Evolutionary conservation across 2,888 invertebrate species (phyloP).

Genomic region (Lampropteryx suffumata): DNA sequence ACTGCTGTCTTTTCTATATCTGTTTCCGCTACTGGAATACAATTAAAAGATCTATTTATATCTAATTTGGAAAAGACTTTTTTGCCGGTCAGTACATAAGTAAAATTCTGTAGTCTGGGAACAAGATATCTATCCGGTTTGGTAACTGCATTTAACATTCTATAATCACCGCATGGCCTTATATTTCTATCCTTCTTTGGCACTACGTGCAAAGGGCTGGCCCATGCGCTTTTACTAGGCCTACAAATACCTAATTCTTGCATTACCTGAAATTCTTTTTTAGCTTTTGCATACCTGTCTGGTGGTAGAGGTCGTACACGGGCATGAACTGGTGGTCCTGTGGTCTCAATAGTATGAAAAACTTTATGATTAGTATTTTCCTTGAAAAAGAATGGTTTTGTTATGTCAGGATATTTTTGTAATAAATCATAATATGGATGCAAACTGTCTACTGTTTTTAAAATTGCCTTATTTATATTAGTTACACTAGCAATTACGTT

Average conservation of each 20-base stretch:
- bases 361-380: constrained; percentile 13
- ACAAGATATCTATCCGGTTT: constrained; percentile 16
- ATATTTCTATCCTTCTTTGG: constrained; percentile 7
- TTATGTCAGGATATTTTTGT: constrained; percentile 16
- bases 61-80: constrained; percentile 4
- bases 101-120: constrained; percentile 17
- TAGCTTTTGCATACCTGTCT: constrained; percentile 10
- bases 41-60: constrained; percentile 17
- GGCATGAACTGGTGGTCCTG: constrained; percentile 21
- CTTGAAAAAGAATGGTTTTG: constrained; percentile 19
- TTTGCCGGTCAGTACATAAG: constrained; percentile 12
- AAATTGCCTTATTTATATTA: neutral
- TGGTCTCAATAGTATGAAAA: constrained; percentile 23
- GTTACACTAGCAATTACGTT: neutral
- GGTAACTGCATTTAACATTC: constrained; percentile 8
- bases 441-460: constrained; percentile 10
- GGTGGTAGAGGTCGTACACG: constrained; percentile 11
- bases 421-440: constrained; percentile 11
- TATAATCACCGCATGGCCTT: constrained; percentile 8
- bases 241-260: constrained; percentile 21
- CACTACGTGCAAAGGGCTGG: constrained; percentile 11
- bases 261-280: constrained; percentile 15
- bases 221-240: constrained; percentile 19
- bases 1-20: constrained; percentile 18
- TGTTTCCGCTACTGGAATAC: neutral